Conservation (phyloP, 2,113 vertebrate genomes). For the Festucalex cinctus region DNA sequence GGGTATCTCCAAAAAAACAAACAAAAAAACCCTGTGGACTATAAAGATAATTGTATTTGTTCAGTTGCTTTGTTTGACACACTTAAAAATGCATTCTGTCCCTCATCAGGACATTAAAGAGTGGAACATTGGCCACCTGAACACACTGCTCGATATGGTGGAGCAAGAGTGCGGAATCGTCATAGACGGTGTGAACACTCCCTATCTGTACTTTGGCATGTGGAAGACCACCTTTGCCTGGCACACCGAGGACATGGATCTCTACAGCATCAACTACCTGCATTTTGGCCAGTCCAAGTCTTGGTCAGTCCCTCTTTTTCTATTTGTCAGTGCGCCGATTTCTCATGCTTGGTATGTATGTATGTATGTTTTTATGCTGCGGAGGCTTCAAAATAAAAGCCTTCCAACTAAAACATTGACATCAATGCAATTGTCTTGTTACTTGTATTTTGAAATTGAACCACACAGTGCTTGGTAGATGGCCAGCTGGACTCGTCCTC, state of each 20-base stretch:
- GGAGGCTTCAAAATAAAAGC: no score
- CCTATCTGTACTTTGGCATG: conserved; percentile 98
- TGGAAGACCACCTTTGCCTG: conserved; percentile 99
- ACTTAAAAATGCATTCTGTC: not conserved
- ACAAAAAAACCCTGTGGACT: no score
- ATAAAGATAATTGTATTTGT: not conserved
- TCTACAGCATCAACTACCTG: conserved; percentile 98
- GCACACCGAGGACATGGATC: conserved; percentile 99
- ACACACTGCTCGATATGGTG: conserved; percentile 96
- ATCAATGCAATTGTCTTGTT: no score
- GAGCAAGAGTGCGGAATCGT: conserved; percentile 97
- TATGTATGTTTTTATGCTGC: no score
- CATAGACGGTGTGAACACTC: conserved; percentile 97
- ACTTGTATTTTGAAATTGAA: no score
- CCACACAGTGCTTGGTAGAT: no score
- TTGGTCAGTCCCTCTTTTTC: conserved; percentile 76
- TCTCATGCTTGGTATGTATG: no score
- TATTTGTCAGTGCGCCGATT: no score
- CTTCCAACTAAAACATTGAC: no score
- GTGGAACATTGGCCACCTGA: conserved; percentile 93
- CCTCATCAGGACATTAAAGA: conserved; percentile 80
- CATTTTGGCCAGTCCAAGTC: conserved; percentile 98
- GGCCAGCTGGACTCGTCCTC: no score
- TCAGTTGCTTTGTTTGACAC: not conserved
- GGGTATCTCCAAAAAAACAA: no score